Base-by-base conservation (phyloP, 2,113 vertebrate genomes). In the Cavia aperea region DNA sequence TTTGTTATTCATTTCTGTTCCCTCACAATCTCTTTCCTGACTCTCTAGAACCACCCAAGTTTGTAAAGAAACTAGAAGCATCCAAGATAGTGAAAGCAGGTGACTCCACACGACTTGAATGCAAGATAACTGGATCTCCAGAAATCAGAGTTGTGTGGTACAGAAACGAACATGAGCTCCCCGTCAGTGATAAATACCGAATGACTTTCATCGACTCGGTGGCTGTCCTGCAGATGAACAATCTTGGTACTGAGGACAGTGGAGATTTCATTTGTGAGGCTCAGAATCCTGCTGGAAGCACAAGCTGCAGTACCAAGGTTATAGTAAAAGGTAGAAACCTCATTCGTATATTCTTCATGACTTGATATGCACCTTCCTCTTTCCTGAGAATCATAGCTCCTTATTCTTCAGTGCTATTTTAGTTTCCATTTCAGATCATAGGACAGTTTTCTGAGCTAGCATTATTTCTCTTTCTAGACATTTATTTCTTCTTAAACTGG, bases 251-350 rank as follows among this genome's bases (percentile, higher is more conserved):
- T 95, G 98, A 98, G 36, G 99, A 99, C 83, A 98, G 98, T 0
- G 99, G 98, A 86, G 99, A 99, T 97, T 99, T 99, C 96, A 99
- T 99, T 90, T 99, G 99, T 96, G 99, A 99, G 98, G 99, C 98
- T 96, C 98, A 98, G 81, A 99, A 99, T 96, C 98, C 98, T 60
- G 99, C 99, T 81, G 99, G 99, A 95, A 99, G 98, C 93, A 98
- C 98, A 94, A 99, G 99, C 97, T 99, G 99, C 97, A 99, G 99
- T 97, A 98, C 98, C 85, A 99, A 99, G 84, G 96, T 99, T 95
- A 97, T 98, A 87, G 98, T 99, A 75, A 99, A 99, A 99, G 99
- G 99, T 99, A 98, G 98, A 95, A 95, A 79, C 95, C 43, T n/a
- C 91, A 46, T 88, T 75, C 85, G 88, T 88, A 66, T 68, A 11